phyloP scores from a whole-genome alignment of 1,140 invertebrate genomes.

The Xylocopa sonorina region DNA sequence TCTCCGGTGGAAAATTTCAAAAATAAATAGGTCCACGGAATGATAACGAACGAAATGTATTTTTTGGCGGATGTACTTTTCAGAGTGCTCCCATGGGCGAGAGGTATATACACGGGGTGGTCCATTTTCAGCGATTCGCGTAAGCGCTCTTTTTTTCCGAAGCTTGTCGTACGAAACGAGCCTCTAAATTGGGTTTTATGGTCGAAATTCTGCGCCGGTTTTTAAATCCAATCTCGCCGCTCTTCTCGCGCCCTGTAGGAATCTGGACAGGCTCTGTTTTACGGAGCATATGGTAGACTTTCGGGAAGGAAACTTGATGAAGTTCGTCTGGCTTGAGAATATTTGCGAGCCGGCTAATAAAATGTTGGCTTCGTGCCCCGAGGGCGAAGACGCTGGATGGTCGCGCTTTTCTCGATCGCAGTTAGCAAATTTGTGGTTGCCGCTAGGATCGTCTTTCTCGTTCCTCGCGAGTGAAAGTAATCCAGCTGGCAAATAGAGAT shows the following conservation, averaged over 20 bases:
- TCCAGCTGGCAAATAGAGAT: background rate
- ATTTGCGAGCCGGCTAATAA: conserved; percentile 13
- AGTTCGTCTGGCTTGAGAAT: background rate
- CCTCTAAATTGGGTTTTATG: too few relatives aligned
- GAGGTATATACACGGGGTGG: background rate
- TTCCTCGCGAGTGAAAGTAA: too few relatives aligned
- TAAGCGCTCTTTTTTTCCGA: background rate
- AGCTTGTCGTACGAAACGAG: background rate
- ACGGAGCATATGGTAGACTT: too few relatives aligned
- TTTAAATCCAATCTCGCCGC: too few relatives aligned
- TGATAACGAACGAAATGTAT: conserved; percentile 13
- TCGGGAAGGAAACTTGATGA: background rate
- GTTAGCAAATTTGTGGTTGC: background rate
- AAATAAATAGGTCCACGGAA: conserved; percentile 16
- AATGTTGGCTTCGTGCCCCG: background rate
- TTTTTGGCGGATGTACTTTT: conserved; percentile 4
- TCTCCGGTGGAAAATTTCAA: too few relatives aligned
- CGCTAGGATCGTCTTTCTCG: background rate
- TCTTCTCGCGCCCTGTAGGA: too few relatives aligned
- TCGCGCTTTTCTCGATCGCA: conserved; percentile 3
- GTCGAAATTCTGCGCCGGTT: background rate
- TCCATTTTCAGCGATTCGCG: background rate
- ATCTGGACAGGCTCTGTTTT: too few relatives aligned
- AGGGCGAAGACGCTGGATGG: background rate
- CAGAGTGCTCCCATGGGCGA: background rate